These are phyloP conservation scores for Himalopsyche kuldschensis DNA, from an alignment of 2,888 invertebrate genomes.

Conservation along the genomic window DNA sequence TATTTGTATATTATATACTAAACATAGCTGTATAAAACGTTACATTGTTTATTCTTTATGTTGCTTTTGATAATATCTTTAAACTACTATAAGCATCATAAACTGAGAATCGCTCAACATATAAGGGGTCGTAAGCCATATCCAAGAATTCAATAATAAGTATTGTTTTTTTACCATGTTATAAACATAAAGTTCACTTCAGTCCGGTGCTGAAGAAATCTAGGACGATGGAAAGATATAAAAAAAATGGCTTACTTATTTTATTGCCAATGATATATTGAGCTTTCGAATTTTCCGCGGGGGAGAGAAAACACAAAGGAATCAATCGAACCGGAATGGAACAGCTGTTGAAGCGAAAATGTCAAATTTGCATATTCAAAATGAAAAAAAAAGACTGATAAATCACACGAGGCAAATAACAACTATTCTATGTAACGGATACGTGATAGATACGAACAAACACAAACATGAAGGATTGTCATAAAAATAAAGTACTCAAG, in stretches of 20 bases:
- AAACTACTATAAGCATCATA: too few species aligned
- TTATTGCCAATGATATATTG: background rate
- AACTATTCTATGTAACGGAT: background rate
- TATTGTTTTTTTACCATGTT: too few species aligned
- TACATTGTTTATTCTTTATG: too few species aligned
- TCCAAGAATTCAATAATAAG: too few species aligned
- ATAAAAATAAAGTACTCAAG: background rate
- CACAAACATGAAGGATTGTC: background rate
- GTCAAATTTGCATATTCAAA: background rate
- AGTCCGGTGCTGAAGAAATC: too few species aligned
- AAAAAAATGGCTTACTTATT: background rate
- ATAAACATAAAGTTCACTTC: too few species aligned
- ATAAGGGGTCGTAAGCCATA: too few species aligned
- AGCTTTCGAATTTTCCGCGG: background rate
- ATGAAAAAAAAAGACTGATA: background rate
- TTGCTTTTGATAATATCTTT: too few species aligned
- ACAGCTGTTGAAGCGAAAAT: background rate
- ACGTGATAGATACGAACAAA: background rate
- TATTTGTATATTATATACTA: too few species aligned
- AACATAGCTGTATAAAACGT: too few species aligned
- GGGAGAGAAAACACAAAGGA: background rate
- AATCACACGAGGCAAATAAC: background rate
- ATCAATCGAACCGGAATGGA: background rate
- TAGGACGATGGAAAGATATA: too few species aligned
- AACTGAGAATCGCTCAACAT: too few species aligned